A percentile compares a stretch with the other conserved stretches of the same genome.
Evolutionary conservation across 92 coral and sea anemone genomes (phyloP).

Genomic region (Paragorgia papillata): DNA sequence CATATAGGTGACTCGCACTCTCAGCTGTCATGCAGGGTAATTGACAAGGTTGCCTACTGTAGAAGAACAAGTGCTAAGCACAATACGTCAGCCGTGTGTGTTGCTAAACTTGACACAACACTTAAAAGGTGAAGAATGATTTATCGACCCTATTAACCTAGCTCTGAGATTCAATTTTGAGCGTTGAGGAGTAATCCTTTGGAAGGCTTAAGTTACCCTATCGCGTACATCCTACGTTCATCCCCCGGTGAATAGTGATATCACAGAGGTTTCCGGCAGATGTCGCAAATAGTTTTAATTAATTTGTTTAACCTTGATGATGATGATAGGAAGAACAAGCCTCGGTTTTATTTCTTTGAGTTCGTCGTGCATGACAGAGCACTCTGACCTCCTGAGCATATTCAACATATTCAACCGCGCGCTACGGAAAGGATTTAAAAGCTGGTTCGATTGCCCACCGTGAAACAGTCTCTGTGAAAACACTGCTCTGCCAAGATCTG

Average conservation of each 20-base stretch:
- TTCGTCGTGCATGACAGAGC: slow-evolving; percentile 46
- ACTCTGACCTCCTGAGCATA: slow-evolving; percentile 37
- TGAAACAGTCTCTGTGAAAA: slow-evolving; percentile 13
- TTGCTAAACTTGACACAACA: slow-evolving; percentile 23
- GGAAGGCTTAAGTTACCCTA: slow-evolving; percentile 19
- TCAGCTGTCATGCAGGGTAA: slow-evolving; percentile 20
- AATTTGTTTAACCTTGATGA: slow-evolving; percentile 45
- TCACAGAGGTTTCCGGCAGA: slow-evolving; percentile 52
- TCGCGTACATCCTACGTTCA: no score
- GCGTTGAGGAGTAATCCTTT: neutral
- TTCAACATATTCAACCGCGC: slow-evolving; percentile 35
- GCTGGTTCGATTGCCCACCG: slow-evolving; percentile 35
- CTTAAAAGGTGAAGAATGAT: slow-evolving; percentile 37
- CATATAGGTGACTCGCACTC: slow-evolving; percentile 33
- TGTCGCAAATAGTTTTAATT: slow-evolving; percentile 49
- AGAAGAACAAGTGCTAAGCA: slow-evolving; percentile 3
- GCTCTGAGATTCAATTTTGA: slow-evolving; percentile 4
- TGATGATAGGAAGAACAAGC: slow-evolving; percentile 41
- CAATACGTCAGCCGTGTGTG: slow-evolving; percentile 10
- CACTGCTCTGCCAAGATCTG: slow-evolving; percentile 32
- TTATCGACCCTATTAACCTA: slow-evolving; percentile 36
- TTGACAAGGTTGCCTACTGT: slow-evolving; percentile 13
- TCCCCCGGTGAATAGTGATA: slow-evolving; percentile 51
- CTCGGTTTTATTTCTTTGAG: slow-evolving; percentile 35
- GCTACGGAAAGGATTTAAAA: slow-evolving; percentile 37